phyloP scores from a whole-genome alignment of 2,113 vertebrate species.

The Platichthys stellatus region DNA sequence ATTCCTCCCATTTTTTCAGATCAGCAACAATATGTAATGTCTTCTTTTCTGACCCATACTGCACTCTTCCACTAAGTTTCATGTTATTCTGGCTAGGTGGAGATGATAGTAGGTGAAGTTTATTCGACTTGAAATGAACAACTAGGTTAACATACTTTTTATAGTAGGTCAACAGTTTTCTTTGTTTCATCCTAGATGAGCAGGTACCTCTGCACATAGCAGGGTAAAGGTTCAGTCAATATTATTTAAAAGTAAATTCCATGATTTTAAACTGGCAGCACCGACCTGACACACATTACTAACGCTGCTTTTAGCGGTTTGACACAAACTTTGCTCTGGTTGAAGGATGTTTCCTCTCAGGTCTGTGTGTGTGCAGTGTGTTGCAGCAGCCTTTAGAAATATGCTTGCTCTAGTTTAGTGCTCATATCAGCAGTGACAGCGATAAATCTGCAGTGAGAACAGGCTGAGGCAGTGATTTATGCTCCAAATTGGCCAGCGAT shows the following conservation, averaged over 20 bases:
- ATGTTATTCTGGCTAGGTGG: too few species aligned
- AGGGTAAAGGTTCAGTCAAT: neutral
- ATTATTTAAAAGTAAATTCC: neutral
- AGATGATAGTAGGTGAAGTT: too few species aligned
- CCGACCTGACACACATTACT: constrained; percentile 15
- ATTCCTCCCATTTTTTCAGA: too few species aligned
- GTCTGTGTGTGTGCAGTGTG: neutral
- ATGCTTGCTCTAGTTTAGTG: constrained; percentile 19
- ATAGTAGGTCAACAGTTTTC: too few species aligned
- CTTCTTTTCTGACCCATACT: too few species aligned
- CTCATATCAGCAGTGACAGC: constrained; percentile 2
- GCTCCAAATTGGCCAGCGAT: neutral
- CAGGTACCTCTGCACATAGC: neutral
- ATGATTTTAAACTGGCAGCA: neutral
- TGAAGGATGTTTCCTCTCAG: constrained; percentile 16
- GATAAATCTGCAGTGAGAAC: constrained; percentile 11
- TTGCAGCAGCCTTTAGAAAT: constrained; percentile 1
- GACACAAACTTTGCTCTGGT: constrained; percentile 1
- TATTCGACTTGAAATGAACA: too few species aligned
- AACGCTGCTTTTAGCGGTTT: neutral
- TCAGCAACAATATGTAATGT: too few species aligned
- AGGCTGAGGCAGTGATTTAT: neutral
- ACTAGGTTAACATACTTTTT: too few species aligned
- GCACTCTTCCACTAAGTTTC: too few species aligned
- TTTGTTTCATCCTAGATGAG: too few species aligned